Base-by-base conservation (phyloP, 2,888 invertebrate species). In the Frankliniella intonsa region DNA sequence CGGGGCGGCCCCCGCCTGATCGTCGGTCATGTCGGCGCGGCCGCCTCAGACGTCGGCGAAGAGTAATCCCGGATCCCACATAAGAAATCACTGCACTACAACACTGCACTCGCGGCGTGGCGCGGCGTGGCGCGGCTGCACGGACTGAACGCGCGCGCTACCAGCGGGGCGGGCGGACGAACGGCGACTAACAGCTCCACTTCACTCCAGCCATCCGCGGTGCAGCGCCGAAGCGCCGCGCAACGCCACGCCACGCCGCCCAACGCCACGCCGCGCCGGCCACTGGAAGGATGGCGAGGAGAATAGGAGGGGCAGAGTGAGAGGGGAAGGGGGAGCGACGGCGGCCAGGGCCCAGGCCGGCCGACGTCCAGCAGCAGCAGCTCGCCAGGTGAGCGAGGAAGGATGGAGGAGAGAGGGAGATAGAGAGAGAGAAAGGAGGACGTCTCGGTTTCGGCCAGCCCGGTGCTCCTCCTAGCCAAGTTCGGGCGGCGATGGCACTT, bases 121-220 rank as follows among this genome's bases (percentile, higher is more conserved):
- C 65, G 8, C n/a, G 65, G 65, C 69, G 22, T 25, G 69, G 69
- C 25, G 69, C 22, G 25, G 69, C 25, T 22, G 25, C 25, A 22
- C 55, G 1, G 55, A 17, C 0, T 0, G 55, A 14, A 1, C 55
- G 55, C 55, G 0, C 55, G 69, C 69, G 69, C 25, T 76, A 76
- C 69, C 25, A 12, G 69, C 69, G 69, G 69, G 22, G 25, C 38
- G 22, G 69, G 22, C 69, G 69, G 69, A 25, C 69, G 69, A 22
- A 76, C 69, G 69, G 69, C 69, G 12, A 76, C 69, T 76, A 76
- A 12, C 69, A 25, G 69, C 69, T 76, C 69, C 69, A 76, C 22
- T 76, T 76, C 69, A 12, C 69, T 76, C 69, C 22, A 38, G 38
- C 38, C 38, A 38, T 38, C 38, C 38, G 62, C 62, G 62, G 62